phyloP scores from a whole-genome alignment of 1,140 invertebrate species.

The Arion vulgaris region DNA sequence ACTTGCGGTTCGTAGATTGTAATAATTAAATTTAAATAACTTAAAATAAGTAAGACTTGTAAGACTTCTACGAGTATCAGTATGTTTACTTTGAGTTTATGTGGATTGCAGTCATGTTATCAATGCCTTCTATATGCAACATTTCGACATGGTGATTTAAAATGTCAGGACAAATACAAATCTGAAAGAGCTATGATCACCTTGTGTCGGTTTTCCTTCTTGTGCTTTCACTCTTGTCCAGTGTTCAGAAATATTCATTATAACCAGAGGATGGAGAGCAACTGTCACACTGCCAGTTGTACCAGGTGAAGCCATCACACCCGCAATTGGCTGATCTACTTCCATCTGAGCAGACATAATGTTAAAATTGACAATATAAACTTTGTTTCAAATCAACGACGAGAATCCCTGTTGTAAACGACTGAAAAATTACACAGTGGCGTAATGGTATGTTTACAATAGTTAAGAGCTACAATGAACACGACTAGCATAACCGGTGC shows the following conservation, averaged over 20 bases:
- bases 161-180: too few species aligned
- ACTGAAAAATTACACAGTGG: too few species aligned
- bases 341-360: constrained; percentile 75
- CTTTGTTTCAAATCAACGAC: too few species aligned
- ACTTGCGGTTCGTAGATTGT: too few species aligned
- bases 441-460: neutral
- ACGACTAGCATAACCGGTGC: neutral
- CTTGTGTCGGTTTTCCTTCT: constrained; percentile 85
- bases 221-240: constrained; percentile 96
- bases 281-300: constrained; percentile 90
- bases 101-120: too few species aligned
- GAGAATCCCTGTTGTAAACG: too few species aligned
- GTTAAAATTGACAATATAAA: neutral
- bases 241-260: constrained; percentile 99
- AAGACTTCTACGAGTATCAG: too few species aligned
- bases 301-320: constrained; percentile 82
- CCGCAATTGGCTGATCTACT: constrained; percentile 70
- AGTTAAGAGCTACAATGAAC: neutral
- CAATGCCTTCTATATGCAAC: too few species aligned
- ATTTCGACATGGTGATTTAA: too few species aligned
- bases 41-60: too few species aligned
- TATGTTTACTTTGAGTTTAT: too few species aligned
- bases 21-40: too few species aligned
- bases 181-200: constrained; percentile 29
- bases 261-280: constrained; percentile 95